Evolutionary conservation across 2,888 invertebrate species (phyloP).

Genomic region (Dryadula phaetusa): DNA sequence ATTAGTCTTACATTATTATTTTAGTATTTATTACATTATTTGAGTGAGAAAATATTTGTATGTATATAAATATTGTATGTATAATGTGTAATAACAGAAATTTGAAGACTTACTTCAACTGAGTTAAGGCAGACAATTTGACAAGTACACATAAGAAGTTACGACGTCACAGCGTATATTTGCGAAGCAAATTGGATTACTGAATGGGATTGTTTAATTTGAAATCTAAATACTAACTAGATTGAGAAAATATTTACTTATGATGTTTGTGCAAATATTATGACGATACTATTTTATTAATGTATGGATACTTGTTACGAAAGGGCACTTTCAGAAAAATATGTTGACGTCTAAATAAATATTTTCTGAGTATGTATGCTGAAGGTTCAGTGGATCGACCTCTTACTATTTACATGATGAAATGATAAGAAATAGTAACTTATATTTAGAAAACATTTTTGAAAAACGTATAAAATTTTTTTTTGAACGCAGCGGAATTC

Average conservation of each 20-base stretch:
- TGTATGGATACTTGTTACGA: not conserved
- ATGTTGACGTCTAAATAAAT: not conserved
- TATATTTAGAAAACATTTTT: no score
- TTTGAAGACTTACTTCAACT: slow-evolving; percentile 11
- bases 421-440: no score
- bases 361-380: not conserved
- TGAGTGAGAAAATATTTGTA: not conserved
- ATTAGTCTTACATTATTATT: no score
- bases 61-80: no score
- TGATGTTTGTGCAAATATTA: slow-evolving; percentile 25
- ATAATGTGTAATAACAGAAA: slow-evolving; percentile 13
- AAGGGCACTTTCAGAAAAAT: not conserved
- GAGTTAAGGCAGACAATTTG: slow-evolving; percentile 26
- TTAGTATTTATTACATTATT: not conserved
- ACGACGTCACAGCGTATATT: slow-evolving; percentile 55
- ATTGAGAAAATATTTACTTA: slow-evolving; percentile 55
- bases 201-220: slow-evolving; percentile 64
- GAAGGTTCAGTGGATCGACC: not conserved
- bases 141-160: slow-evolving; percentile 30
- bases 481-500: no score
- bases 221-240: slow-evolving; percentile 61
- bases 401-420: not conserved
- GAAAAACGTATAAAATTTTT: no score
- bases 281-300: slow-evolving; percentile 18
- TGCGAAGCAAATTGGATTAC: slow-evolving; percentile 67